Evolutionary conservation across 2,888 invertebrate species (phyloP), one percentile per base, ranked within the genome.

Genomic region (Endomychus coccineus): DNA sequence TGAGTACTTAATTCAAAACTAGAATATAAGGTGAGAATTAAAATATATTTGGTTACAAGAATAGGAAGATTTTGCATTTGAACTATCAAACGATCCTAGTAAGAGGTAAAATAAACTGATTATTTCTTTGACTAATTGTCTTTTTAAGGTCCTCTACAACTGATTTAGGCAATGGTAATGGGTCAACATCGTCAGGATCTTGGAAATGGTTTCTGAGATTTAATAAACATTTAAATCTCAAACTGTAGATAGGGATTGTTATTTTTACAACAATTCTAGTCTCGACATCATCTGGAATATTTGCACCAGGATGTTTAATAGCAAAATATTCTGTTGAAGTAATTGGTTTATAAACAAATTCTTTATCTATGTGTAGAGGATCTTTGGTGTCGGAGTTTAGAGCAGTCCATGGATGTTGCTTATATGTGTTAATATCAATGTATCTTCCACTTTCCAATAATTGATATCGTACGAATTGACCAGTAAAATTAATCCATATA

Each of bases 341-440:
- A 45, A 49, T 71, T 58, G 58, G 72, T 73, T 27, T 74, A 59
- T 31, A 61, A 46, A 45, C 68, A 60, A 51, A 58, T 14, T 49
- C 38, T 6, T 74, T 66, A 42, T 72, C 72, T 0, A 81, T 73
- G 3, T 73, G 71, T 60, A 79, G 64, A 17, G 74, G 70, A 51
- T 86, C 84, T 29, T 74, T 75, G 0, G 83, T 83, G 1, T 71
- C 63, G 0, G 73, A 65, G 57, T 88, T 85, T 1, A 78, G 69
- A 55, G 87, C 89, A 42, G 87, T 77, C 89, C 89, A 91, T 0
- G 86, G 85, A 65, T 91, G 90, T 0, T 80, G 78, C 7, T 78
- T 75, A 58, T 70, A 91, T 0, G 90, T 84, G 51, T 84, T 80
- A 1, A 86, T 72, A 51, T 82, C 78, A 33, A 75, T 67, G 50